phyloP scores from a whole-genome alignment of 2,888 invertebrate species.

The Dynastes hyllus region DNA sequence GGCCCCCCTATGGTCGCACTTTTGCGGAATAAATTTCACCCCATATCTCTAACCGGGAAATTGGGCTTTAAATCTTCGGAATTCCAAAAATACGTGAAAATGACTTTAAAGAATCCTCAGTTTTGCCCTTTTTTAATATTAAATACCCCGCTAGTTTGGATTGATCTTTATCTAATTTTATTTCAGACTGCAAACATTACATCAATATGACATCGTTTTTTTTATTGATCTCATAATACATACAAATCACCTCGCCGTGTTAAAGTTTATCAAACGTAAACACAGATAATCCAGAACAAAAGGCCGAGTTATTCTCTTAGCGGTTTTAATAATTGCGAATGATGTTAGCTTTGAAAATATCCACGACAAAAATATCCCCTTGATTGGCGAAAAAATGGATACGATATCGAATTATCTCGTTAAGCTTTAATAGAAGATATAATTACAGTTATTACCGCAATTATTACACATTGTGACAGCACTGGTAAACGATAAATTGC shows the following conservation, averaged over 20 bases:
- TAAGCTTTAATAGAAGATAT: background rate
- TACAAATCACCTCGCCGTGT: slow-evolving; percentile 6
- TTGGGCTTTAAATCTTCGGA: too few species aligned
- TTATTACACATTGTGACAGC: background rate
- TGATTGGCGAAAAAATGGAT: background rate
- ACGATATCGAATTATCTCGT: background rate
- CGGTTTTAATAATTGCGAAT: background rate
- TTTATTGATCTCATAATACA: slow-evolving; percentile 14
- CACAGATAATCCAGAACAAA: slow-evolving; percentile 15
- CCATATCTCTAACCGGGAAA: too few species aligned
- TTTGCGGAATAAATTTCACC: too few species aligned
- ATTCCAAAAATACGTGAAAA: too few species aligned
- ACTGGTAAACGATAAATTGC: background rate
- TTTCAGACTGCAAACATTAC: slow-evolving; percentile 12
- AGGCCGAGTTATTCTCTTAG: slow-evolving; percentile 12
- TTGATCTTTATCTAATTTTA: slow-evolving; percentile 2
- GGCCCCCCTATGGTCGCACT: too few species aligned
- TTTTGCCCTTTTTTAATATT: too few species aligned
- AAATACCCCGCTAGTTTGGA: background rate
- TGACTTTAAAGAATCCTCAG: too few species aligned
- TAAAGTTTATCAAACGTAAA: slow-evolving; percentile 23
- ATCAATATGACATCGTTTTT: slow-evolving; percentile 19
- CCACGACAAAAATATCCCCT: slow-evolving; percentile 14
- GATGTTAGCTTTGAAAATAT: slow-evolving; percentile 4
- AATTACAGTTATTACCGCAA: background rate